A percentile compares a stretch with the other conserved stretches of the same genome.
phyloP scores from a whole-genome alignment of 2,888 invertebrate species.

The Temnothorax unifasciatus region DNA sequence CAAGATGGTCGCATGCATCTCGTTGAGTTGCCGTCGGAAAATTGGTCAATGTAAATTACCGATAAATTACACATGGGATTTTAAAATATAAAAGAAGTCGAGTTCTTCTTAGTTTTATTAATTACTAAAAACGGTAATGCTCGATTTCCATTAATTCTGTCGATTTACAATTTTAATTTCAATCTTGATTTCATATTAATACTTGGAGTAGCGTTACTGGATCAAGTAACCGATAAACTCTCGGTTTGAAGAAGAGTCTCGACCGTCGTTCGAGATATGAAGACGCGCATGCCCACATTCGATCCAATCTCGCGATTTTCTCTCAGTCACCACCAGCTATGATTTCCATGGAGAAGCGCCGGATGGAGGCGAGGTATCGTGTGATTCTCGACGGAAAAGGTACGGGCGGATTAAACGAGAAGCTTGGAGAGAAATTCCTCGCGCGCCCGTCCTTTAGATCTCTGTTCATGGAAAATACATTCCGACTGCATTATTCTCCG shows the following conservation, averaged over 20 bases:
- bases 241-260: neutral
- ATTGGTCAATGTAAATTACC: slow-evolving; percentile 12
- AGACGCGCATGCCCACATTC: neutral
- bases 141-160: neutral
- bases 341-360: neutral
- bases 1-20: neutral
- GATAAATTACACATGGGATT: neutral
- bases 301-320: slow-evolving; percentile 23
- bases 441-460: slow-evolving; percentile 6
- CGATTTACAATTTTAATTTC: slow-evolving; percentile 3
- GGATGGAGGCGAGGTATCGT: neutral
- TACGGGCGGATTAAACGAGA: slow-evolving; percentile 46
- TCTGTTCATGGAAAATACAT: slow-evolving; percentile 51
- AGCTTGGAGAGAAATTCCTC: slow-evolving; percentile 40
- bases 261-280: neutral
- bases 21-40: neutral
- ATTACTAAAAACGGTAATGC: neutral
- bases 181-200: neutral
- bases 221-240: neutral
- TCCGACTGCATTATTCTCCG: slow-evolving; percentile 37
- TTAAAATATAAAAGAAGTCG: neutral
- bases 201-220: neutral
- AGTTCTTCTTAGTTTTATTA: neutral
- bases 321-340: neutral
- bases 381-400: slow-evolving; percentile 42